phyloP scores from a whole-genome alignment of 2,113 vertebrate genomes.

The Lycocorax pyrrhopterus region DNA sequence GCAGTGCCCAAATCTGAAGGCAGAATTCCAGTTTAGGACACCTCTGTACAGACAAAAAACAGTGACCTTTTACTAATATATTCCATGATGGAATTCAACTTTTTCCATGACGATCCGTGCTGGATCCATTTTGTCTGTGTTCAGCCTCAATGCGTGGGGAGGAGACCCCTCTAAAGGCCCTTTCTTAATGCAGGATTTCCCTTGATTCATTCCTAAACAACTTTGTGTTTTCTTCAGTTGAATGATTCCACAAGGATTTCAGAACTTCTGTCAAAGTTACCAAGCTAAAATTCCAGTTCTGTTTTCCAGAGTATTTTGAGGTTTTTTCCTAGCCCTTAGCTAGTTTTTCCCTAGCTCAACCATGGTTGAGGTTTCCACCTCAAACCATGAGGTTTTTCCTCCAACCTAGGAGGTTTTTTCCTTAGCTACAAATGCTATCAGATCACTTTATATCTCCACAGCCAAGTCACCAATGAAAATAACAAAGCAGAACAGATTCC shows the following conservation, averaged over 20 bases:
- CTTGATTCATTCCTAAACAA: not conserved
- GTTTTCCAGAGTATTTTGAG: not conserved
- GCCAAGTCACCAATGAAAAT: not conserved
- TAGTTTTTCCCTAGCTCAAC: no score
- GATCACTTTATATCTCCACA: not conserved
- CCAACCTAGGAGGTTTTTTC: no score
- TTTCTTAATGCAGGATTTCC: not conserved
- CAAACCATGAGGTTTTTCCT: no score
- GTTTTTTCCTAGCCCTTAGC: not conserved
- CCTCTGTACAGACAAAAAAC: not conserved
- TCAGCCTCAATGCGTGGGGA: not conserved
- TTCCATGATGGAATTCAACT: not conserved
- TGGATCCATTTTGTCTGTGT: not conserved
- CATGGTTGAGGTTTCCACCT: no score
- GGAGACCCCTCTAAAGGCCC: fast-evolving
- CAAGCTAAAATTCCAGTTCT: not conserved
- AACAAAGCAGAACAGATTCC: not conserved
- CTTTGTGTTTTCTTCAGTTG: not conserved
- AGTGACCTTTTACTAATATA: not conserved
- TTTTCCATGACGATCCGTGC: not conserved
- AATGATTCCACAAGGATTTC: not conserved
- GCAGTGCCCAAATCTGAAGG: not conserved
- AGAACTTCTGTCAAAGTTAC: not conserved
- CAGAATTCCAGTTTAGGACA: not conserved
- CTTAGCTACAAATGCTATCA: not conserved